Conservation (phyloP, 1,140 invertebrate genomes). For the Lucilia sericata region DNA sequence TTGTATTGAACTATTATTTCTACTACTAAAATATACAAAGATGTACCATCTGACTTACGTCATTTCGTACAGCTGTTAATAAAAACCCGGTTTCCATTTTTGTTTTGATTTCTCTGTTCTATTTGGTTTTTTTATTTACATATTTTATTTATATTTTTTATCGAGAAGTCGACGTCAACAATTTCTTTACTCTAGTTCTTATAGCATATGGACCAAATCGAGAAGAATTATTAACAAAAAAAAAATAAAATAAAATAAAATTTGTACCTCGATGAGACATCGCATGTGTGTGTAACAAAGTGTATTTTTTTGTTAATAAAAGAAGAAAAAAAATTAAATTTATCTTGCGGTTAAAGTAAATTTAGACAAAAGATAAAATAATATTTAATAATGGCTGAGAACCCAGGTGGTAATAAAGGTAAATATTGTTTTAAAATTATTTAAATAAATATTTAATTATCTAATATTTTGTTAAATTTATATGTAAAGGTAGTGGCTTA, state of each 20-base stretch:
- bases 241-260: not conserved
- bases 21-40: not conserved
- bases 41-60: not conserved
- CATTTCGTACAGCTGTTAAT: not conserved
- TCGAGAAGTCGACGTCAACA: conserved; percentile 18
- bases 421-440: not conserved
- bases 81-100: not conserved
- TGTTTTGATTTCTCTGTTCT: not conserved
- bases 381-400: not conserved
- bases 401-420: not conserved
- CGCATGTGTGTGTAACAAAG: not conserved
- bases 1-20: not conserved
- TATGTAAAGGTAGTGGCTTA: not conserved
- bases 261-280: not conserved
- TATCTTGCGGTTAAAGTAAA: not conserved
- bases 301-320: not conserved
- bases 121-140: not conserved
- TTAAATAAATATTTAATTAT: not conserved
- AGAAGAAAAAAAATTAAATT: not conserved
- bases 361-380: not conserved
- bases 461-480: not conserved
- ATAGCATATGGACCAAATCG: not conserved
- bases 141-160: not conserved
- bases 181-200: conserved; percentile 1
- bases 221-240: conserved; percentile 19